Evolutionary conservation across 2,888 invertebrate genomes (phyloP).

Genomic region (Caenorhabditis macrosperma): DNA sequence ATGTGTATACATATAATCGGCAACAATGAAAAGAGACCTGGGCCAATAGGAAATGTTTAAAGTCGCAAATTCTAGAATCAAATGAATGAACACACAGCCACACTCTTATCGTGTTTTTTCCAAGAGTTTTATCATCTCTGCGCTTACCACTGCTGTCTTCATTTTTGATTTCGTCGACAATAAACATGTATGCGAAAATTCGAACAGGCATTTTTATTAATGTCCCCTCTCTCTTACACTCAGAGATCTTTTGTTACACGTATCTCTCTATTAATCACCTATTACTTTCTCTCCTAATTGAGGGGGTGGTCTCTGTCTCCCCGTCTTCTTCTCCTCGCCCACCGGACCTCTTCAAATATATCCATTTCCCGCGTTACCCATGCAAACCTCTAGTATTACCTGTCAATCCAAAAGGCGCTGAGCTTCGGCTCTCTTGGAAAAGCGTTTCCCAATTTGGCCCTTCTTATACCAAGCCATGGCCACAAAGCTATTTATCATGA

Average conservation of each 20-base stretch:
- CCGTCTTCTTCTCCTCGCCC: constrained; percentile 10
- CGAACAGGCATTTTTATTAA: not conserved
- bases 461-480: constrained; percentile 31
- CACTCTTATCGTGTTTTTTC: not conserved
- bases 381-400: constrained; percentile 57
- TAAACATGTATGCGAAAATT: not conserved
- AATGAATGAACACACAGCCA: constrained; percentile 1
- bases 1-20: constrained; percentile 5
- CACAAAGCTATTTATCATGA: constrained; percentile 22
- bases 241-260: constrained; percentile 41
- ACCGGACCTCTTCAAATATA: constrained; percentile 29
- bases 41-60: not conserved
- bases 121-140: constrained; percentile 8
- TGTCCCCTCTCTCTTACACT: not conserved
- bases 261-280: constrained; percentile 44
- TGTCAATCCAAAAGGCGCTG: constrained; percentile 34
- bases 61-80: not conserved
- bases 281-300: constrained; percentile 32
- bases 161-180: constrained; percentile 2
- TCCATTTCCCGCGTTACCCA: constrained; percentile 45
- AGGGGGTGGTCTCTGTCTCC: constrained; percentile 25
- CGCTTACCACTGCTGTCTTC: not conserved
- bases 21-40: constrained; percentile 5
- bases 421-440: constrained; percentile 33
- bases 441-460: constrained; percentile 32